These are phyloP conservation scores for Autographa pulchrina DNA, from an alignment of 2,888 invertebrate genomes.

Conservation along the genomic window DNA sequence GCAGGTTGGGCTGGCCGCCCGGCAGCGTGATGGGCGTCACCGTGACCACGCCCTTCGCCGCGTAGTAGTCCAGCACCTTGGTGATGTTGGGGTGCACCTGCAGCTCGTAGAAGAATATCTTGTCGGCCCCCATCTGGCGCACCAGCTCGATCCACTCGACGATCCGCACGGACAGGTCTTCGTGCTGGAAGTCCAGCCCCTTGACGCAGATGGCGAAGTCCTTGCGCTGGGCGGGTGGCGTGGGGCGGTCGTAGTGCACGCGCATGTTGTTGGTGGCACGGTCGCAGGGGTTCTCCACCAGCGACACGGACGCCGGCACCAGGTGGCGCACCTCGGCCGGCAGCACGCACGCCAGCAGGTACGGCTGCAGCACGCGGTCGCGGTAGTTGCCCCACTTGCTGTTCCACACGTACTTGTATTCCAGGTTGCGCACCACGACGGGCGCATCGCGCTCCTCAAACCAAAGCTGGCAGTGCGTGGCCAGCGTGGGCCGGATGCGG, in stretches of 20 bases:
- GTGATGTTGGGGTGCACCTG: conserved; percentile 97
- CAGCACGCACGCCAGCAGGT: conserved; percentile 96
- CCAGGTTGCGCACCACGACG: conserved; percentile 94
- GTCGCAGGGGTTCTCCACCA: conserved; percentile 96
- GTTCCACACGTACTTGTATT: conserved; percentile 98
- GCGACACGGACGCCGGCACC: conserved; percentile 95
- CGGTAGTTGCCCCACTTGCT: conserved; percentile 98
- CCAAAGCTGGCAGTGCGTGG: conserved; percentile 97
- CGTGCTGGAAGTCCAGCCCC: conserved; percentile 97
- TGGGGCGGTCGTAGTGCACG: conserved; percentile 94
- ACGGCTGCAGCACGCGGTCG: conserved; percentile 97
- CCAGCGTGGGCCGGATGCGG: conserved; percentile 94
- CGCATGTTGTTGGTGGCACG: conserved; percentile 95
- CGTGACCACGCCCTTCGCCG: conserved; percentile 91
- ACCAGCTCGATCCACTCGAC: conserved; percentile 98
- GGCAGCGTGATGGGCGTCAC: conserved; percentile 95
- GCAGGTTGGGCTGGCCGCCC: conserved; percentile 96
- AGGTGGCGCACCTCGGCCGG: conserved; percentile 93
- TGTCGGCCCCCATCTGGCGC: conserved; percentile 96
- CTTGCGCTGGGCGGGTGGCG: conserved; percentile 88
- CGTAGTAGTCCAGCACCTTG: conserved; percentile 93
- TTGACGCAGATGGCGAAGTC: conserved; percentile 98
- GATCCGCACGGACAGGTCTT: conserved; percentile 96
- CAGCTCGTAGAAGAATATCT: conserved; percentile 96
- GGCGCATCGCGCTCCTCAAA: conserved; percentile 95